phyloP scores from a whole-genome alignment of 2,888 invertebrate species.

The Itoplectis maculator region DNA sequence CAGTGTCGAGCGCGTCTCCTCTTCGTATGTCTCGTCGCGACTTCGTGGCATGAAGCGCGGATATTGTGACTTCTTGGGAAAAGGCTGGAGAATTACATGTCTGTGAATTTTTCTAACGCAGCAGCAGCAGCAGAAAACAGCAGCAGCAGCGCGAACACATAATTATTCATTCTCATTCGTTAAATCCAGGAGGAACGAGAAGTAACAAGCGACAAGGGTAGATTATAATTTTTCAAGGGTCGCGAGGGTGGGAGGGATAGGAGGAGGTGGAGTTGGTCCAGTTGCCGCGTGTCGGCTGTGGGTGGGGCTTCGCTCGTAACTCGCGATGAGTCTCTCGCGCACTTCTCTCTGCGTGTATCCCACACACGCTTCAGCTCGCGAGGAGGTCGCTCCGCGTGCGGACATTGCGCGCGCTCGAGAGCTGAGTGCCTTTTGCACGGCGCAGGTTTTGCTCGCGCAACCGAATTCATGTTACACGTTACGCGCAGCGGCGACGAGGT shows the following conservation, averaged over 20 bases:
- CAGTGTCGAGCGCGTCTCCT: neutral
- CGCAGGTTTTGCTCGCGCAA: conserved; percentile 58
- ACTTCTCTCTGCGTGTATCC: conserved; percentile 51
- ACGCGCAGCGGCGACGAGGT: conserved; percentile 59
- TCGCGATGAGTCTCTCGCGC: conserved; percentile 55
- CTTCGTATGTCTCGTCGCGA: too few species aligned
- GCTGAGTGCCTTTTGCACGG: conserved; percentile 58
- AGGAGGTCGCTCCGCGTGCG: conserved; percentile 41
- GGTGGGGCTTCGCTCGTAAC: conserved; percentile 49
- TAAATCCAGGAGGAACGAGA: conserved; percentile 42
- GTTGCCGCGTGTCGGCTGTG: conserved; percentile 23
- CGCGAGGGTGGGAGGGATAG: too few species aligned
- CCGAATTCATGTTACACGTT: conserved; percentile 67
- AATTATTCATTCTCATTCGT: conserved; percentile 47
- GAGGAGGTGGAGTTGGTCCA: neutral
- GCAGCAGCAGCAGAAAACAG: neutral
- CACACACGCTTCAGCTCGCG: conserved; percentile 24
- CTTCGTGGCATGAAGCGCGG: neutral
- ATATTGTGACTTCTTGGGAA: neutral
- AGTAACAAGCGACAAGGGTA: conserved; percentile 48
- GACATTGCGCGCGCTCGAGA: conserved; percentile 53
- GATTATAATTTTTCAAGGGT: conserved; percentile 48
- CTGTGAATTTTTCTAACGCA: neutral
- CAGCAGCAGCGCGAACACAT: neutral
- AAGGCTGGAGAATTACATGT: conserved; percentile 22